These are phyloP conservation scores for Agelaius tricolor DNA, from an alignment of 2,113 vertebrate genomes.

Conservation along the genomic window DNA sequence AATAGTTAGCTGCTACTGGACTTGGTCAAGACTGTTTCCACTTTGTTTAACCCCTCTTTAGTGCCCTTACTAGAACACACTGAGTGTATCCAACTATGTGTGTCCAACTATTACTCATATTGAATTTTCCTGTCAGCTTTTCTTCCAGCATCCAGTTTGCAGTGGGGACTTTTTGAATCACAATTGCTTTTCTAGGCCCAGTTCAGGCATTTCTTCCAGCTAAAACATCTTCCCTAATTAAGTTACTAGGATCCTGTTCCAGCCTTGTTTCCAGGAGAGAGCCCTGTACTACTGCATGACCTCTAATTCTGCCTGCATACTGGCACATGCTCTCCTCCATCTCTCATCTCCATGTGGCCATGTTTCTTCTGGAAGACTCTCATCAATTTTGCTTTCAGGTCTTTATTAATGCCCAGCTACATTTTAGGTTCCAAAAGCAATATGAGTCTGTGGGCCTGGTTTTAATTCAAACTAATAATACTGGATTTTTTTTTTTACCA, in stretches of 20 bases:
- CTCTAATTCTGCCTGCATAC: neutral
- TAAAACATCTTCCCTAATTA: neutral
- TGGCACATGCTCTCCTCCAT: neutral
- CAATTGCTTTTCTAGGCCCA: neutral
- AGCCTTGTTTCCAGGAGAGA: neutral
- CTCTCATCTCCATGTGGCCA: neutral
- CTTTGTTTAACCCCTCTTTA: neutral
- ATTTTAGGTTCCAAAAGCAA: neutral
- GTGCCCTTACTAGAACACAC: neutral
- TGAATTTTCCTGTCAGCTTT: neutral
- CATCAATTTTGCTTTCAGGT: neutral
- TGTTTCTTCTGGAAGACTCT: neutral
- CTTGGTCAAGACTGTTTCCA: neutral
- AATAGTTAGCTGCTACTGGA: neutral
- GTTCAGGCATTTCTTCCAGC: neutral
- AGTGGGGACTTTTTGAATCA: neutral
- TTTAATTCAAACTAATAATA: neutral
- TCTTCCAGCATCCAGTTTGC: neutral
- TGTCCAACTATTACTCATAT: neutral
- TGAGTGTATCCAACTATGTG: accelerated
- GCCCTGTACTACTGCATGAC: neutral
- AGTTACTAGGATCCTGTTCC: neutral
- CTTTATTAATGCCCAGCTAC: neutral
- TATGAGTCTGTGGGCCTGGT: neutral
- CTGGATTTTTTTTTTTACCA: neutral